Base-by-base conservation (phyloP, 2,888 invertebrate genomes). In the Drosophila kuntzei region DNA sequence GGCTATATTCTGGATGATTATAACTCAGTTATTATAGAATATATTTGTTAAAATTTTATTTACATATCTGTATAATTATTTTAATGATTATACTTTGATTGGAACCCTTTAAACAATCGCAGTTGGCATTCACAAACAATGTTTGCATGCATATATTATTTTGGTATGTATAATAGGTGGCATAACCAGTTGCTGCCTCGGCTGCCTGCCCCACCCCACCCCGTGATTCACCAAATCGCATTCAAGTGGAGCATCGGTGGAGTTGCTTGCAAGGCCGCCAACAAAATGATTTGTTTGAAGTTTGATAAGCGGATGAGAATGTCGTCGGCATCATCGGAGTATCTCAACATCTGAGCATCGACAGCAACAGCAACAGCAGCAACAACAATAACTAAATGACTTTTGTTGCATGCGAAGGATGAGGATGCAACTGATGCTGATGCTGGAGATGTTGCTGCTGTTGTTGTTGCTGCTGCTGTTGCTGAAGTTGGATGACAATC, bases 231-330 rank as follows among this genome's bases (percentile, higher is more conserved):
- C 11, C 27, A 25, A 25, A 43, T 49, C 27, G 20, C 18, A 12
- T 18, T 27, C 20, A 50, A 46, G 54, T 44, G 39, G 36, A 34
- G 43, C 54, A 27, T 41, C 29, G 9, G 34, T 34, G 46, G n/a
- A 39, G 44, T 29, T 29, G 49, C 49, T 49, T 39, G 51, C 81
- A 81, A 81, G 79, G 78, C 71, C 82, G 80, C 82, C 75, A 85
- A 75, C 85, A 76, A 87, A 85, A 84, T 87, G 89, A 85, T 80
- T 77, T 85, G 80, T 81, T 87, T 87, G 81, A 62, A 82, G 82
- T 87, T 89, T 89, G 89, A 89, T 89, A 87, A 89, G 86, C 89
- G 89, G 89, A 89, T 89, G 90, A 79, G 81, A 85, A 87, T 89
- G 89, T 89, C 89, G 81, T 58, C 68, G 79, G 71, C 81, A 74